Conservation (phyloP, 2,113 vertebrate species). For the Oryzias javanicus region DNA sequence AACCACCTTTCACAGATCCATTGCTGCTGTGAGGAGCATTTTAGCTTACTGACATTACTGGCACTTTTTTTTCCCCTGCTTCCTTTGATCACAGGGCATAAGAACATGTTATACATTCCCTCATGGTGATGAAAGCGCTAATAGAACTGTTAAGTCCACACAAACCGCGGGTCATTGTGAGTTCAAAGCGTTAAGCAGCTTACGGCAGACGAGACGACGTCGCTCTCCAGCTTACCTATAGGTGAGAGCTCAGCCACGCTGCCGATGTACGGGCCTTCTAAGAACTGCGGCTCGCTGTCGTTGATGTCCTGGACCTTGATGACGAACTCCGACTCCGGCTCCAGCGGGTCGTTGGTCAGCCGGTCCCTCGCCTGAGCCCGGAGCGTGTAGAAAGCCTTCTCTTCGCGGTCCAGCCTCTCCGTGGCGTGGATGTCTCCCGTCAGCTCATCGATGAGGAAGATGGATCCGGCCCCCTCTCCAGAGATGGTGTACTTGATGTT, state of each 20-base stretch:
- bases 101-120: constrained; percentile 7
- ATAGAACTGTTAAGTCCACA: constrained; percentile 11
- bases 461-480: constrained; percentile 91
- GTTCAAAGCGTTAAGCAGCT: constrained; percentile 16
- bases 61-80: constrained; percentile 9
- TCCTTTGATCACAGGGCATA: constrained; percentile 34
- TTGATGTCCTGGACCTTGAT: constrained; percentile 99
- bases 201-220: background rate
- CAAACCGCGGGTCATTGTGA: constrained; percentile 14
- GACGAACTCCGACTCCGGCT: constrained; percentile 96
- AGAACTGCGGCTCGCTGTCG: constrained; percentile 95
- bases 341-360: constrained; percentile 85
- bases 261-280: constrained; percentile 95
- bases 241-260: constrained; percentile 95
- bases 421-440: constrained; percentile 97
- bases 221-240: constrained; percentile 79
- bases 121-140: constrained; percentile 28
- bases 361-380: constrained; percentile 89
- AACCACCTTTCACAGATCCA: constrained; percentile 17
- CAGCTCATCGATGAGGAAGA: constrained; percentile 96
- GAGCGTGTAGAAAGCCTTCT: constrained; percentile 95
- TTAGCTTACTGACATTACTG: constrained; percentile 23
- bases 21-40: constrained; percentile 15
- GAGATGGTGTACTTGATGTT: constrained; percentile 99
- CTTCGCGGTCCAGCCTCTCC: constrained; percentile 91